phyloP scores from a whole-genome alignment of 2,797 vertebrate genomes.

The Myotis daubentonii region DNA sequence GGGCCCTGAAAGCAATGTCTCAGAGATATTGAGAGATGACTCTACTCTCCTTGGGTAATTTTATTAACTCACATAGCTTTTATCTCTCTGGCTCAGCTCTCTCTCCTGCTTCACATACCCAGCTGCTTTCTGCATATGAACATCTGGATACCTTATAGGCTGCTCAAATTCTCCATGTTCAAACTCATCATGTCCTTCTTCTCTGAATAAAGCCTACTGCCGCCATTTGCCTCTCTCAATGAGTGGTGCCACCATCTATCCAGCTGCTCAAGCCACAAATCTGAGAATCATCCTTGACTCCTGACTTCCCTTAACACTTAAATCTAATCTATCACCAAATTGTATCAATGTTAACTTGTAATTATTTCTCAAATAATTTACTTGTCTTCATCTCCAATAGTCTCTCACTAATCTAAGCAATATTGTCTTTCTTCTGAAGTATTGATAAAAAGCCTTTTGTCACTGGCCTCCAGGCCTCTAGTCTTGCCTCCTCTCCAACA shows the following conservation, averaged over 20 bases:
- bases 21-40: background rate
- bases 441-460: background rate
- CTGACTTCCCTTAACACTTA: background rate
- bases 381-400: background rate
- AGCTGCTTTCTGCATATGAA: background rate
- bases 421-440: background rate
- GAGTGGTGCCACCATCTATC: background rate
- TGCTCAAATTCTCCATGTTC: background rate
- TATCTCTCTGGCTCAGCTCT: background rate
- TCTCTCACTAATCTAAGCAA: background rate
- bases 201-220: background rate
- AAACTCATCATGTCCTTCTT: background rate
- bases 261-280: background rate
- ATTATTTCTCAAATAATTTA: constrained; percentile 14
- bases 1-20: background rate
- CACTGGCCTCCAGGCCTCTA: background rate
- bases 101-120: background rate
- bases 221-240: background rate
- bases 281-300: background rate
- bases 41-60: background rate
- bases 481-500: background rate
- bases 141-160: background rate
- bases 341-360: background rate
- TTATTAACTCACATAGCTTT: background rate
- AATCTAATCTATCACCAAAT: background rate